Conservation (phyloP, 2,797 vertebrate species). For the Pangasius larnaudii region DNA sequence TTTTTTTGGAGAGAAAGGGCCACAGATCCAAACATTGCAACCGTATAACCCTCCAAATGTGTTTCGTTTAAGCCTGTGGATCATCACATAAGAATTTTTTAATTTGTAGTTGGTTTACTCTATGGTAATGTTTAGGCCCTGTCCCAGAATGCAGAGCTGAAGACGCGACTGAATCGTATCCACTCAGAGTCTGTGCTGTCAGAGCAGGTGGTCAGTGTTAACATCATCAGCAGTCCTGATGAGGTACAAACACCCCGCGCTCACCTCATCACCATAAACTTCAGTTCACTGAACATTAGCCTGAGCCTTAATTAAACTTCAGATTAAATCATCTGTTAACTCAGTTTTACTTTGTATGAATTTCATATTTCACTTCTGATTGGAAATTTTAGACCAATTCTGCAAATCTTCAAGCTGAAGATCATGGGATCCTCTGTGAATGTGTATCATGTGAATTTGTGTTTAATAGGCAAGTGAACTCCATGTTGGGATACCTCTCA, state of each 20-base stretch:
- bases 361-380: constrained; percentile 5
- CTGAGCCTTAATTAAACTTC: not conserved
- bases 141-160: constrained; percentile 96
- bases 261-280: constrained; percentile 1
- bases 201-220: constrained; percentile 98
- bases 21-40: not conserved
- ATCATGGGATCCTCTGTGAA: not conserved
- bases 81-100: not conserved
- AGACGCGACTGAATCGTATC: constrained; percentile 95
- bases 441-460: constrained; percentile 51
- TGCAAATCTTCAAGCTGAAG: not conserved
- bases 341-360: not conserved
- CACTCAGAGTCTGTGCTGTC: constrained; percentile 95
- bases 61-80: not conserved
- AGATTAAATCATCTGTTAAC: not conserved
- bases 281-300: constrained; percentile 8
- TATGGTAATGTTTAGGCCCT: constrained; percentile 80
- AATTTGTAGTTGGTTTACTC: not conserved
- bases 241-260: constrained; percentile 78
- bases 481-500: constrained; percentile 89
- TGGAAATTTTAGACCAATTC: not conserved
- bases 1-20: not conserved
- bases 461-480: constrained; percentile 83
- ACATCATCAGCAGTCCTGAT: constrained; percentile 96
- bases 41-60: not conserved